phyloP scores from a whole-genome alignment of 1,140 invertebrate species.

The Gyrodactylus bullatarudis region DNA sequence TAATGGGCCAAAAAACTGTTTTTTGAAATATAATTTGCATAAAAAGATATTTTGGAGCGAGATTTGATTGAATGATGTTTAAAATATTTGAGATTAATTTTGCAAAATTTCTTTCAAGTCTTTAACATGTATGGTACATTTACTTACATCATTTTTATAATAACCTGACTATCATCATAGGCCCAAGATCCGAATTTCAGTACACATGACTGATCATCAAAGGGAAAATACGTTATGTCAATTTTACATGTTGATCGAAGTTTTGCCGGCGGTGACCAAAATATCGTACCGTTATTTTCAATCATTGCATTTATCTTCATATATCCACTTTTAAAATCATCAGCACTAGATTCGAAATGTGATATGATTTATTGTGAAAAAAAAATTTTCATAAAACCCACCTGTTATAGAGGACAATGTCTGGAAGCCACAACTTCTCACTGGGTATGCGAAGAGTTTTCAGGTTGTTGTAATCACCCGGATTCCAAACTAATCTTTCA shows the following conservation, averaged over 20 bases:
- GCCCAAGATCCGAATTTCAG: slow-evolving; percentile 33
- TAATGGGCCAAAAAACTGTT: too few species aligned
- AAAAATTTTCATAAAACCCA: slow-evolving; percentile 10
- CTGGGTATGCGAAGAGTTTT: slow-evolving; percentile 24
- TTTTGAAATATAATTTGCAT: too few species aligned
- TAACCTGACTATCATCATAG: slow-evolving; percentile 28
- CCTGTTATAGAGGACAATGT: slow-evolving; percentile 28
- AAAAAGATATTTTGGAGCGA: too few species aligned
- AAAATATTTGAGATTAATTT: too few species aligned
- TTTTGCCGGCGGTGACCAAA: slow-evolving; percentile 27
- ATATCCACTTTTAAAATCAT: not conserved
- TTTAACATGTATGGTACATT: too few species aligned
- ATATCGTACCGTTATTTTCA: slow-evolving; percentile 22
- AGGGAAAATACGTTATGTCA: slow-evolving; percentile 96
- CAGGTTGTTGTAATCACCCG: slow-evolving; percentile 21
- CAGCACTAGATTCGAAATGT: slow-evolving; percentile 4
- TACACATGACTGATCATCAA: slow-evolving; percentile 82
- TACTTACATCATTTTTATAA: slow-evolving; percentile 10
- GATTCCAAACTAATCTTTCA: slow-evolving; percentile 24
- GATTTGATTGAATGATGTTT: too few species aligned
- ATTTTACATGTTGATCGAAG: slow-evolving; percentile 38
- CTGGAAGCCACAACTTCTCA: slow-evolving; percentile 25
- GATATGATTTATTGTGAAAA: not conserved
- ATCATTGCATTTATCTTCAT: slow-evolving; percentile 18
- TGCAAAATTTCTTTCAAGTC: too few species aligned